phyloP scores from a whole-genome alignment of 37 sponge, comb jelly and placozoan genomes.

The Crambe crambe region DNA sequence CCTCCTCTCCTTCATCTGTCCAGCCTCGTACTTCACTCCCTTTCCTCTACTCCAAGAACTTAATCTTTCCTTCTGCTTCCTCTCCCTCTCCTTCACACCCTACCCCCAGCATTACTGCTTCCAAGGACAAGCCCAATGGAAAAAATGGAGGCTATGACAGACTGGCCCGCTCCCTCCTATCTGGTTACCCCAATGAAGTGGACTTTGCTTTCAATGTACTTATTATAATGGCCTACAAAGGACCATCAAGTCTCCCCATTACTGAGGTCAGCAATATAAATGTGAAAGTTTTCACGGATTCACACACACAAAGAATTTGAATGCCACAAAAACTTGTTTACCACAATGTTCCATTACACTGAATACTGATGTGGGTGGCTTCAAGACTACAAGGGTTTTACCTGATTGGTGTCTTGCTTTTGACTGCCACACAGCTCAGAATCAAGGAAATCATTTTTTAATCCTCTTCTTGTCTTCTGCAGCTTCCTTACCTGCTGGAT shows the following conservation, averaged over 20 bases:
- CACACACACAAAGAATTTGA: too few species aligned
- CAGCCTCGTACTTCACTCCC: background rate
- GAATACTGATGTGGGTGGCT: too few species aligned
- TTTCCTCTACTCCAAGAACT: background rate
- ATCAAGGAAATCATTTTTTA: too few species aligned
- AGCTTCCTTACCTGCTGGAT: slow-evolving; percentile 57
- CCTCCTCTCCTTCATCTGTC: background rate
- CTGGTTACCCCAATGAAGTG: slow-evolving; percentile 87
- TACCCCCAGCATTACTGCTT: background rate
- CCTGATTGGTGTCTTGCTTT: too few species aligned
- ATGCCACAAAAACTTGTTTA: too few species aligned
- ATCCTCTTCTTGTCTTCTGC: background rate
- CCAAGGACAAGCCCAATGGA: background rate
- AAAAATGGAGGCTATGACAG: slow-evolving; percentile 14
- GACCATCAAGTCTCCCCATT: background rate
- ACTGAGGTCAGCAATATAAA: slow-evolving; percentile 4
- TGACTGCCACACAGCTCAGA: too few species aligned
- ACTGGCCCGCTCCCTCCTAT: slow-evolving; percentile 53
- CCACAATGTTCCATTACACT: too few species aligned
- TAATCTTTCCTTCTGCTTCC: background rate
- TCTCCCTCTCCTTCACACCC: background rate
- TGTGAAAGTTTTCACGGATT: background rate
- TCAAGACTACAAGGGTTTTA: too few species aligned
- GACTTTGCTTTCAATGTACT: slow-evolving; percentile 79
- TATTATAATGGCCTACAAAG: slow-evolving; percentile 43